These are phyloP conservation scores for Eilema depressum DNA, from an alignment of 2,888 invertebrate species.

Conservation along the genomic window DNA sequence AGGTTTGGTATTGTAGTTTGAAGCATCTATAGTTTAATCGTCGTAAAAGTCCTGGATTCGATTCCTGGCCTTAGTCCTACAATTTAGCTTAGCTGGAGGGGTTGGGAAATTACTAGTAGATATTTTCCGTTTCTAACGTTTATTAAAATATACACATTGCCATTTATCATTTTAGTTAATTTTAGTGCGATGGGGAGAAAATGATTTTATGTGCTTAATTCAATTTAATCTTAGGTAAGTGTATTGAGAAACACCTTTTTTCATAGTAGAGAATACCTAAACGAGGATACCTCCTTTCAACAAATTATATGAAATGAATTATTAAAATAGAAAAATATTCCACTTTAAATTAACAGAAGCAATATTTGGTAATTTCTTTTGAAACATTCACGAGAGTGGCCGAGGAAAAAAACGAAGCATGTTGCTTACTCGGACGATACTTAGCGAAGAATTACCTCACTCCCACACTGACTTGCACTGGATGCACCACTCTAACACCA, in stretches of 20 bases:
- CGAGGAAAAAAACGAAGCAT: slow-evolving; percentile 72
- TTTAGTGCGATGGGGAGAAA: too few relatives aligned
- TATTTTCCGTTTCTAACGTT: too few relatives aligned
- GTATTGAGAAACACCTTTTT: not conserved
- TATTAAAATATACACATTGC: too few relatives aligned
- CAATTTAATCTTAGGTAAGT: not conserved
- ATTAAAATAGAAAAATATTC: not conserved
- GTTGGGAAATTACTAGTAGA: too few relatives aligned
- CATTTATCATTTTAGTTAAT: too few relatives aligned
- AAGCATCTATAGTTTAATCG: too few relatives aligned
- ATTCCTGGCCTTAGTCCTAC: too few relatives aligned
- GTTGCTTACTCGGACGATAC: slow-evolving; percentile 76
- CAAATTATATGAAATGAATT: not conserved
- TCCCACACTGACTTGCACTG: slow-evolving; percentile 75
- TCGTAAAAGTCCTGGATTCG: too few relatives aligned
- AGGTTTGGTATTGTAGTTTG: too few relatives aligned
- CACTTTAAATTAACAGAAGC: slow-evolving; percentile 2
- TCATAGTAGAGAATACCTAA: not conserved
- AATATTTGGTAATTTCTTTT: slow-evolving; percentile 24
- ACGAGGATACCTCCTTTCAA: not conserved
- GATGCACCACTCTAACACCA: slow-evolving; percentile 63
- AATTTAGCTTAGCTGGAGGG: too few relatives aligned
- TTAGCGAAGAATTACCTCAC: slow-evolving; percentile 78
- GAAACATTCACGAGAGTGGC: slow-evolving; percentile 42
- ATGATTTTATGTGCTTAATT: too few relatives aligned